Conservation (phyloP, 2,113 vertebrate species). For the Pionites leucogaster region DNA sequence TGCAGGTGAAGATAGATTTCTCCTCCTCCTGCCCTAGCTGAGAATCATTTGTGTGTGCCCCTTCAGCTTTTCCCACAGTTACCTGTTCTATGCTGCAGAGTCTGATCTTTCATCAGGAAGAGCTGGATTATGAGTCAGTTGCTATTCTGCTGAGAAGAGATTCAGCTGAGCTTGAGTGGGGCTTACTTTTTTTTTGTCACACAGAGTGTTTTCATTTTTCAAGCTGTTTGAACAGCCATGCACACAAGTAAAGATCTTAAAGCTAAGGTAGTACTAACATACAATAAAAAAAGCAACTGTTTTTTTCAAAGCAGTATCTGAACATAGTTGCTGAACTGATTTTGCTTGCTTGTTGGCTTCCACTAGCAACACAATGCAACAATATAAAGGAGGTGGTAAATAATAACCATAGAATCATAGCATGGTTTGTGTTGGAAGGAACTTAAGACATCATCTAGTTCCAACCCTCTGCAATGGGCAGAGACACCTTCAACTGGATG, state of each 20-base stretch:
- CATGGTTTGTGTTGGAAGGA: neutral
- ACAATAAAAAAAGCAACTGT: neutral
- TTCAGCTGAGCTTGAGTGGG: neutral
- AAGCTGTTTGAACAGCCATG: neutral
- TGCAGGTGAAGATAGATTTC: constrained; percentile 3
- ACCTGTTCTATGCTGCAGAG: neutral
- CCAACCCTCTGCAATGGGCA: neutral
- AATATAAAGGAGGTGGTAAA: neutral
- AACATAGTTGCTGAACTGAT: neutral
- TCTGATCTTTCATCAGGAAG: constrained; percentile 24
- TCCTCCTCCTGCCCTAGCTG: neutral
- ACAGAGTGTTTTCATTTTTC: neutral
- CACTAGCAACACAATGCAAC: neutral
- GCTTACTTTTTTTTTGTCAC: neutral
- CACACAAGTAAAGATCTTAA: neutral
- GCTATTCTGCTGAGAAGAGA: neutral
- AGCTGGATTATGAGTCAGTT: neutral
- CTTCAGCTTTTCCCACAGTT: constrained; percentile 38
- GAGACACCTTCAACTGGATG: neutral
- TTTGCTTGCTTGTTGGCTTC: neutral
- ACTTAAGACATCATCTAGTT: neutral
- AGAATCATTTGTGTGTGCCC: neutral
- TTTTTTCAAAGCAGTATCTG: neutral
- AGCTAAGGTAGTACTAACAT: neutral
- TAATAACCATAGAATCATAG: neutral